Conservation (phyloP, 2,113 vertebrate species). For the Tragelaphus imberbis region DNA sequence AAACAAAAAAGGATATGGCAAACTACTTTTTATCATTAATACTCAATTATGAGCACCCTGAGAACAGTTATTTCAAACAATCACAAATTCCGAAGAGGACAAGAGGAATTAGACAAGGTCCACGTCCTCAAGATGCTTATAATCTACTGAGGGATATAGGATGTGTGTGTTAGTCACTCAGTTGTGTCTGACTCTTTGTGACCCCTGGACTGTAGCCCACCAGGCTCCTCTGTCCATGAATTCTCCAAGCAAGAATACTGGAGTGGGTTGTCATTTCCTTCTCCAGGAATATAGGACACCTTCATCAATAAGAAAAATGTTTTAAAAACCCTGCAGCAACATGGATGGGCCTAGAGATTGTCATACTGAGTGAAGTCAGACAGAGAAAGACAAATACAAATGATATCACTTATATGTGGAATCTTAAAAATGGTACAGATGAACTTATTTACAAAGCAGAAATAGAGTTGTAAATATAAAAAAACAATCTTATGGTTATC, state of each 20-base stretch:
- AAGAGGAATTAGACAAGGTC: neutral
- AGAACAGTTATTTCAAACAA: slow-evolving; percentile 27
- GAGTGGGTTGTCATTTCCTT: neutral
- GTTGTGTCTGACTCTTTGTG: neutral
- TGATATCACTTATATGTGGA: neutral
- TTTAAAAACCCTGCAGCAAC: neutral
- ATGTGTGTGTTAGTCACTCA: neutral
- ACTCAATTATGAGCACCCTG: neutral
- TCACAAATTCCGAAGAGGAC: neutral
- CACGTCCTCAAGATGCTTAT: neutral
- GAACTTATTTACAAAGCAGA: neutral
- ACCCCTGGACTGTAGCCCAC: neutral
- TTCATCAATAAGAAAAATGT: slow-evolving; percentile 26
- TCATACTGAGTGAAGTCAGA: neutral
- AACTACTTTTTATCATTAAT: slow-evolving; percentile 37
- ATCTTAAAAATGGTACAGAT: neutral
- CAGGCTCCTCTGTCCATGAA: neutral
- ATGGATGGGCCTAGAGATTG: neutral
- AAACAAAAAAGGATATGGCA: neutral
- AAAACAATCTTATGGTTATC: neutral
- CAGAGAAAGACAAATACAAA: neutral
- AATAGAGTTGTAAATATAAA: neutral
- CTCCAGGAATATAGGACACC: neutral
- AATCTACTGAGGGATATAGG: neutral
- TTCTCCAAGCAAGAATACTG: neutral